phyloP scores from a whole-genome alignment of 2,888 invertebrate genomes.

The Cenopis cana region DNA sequence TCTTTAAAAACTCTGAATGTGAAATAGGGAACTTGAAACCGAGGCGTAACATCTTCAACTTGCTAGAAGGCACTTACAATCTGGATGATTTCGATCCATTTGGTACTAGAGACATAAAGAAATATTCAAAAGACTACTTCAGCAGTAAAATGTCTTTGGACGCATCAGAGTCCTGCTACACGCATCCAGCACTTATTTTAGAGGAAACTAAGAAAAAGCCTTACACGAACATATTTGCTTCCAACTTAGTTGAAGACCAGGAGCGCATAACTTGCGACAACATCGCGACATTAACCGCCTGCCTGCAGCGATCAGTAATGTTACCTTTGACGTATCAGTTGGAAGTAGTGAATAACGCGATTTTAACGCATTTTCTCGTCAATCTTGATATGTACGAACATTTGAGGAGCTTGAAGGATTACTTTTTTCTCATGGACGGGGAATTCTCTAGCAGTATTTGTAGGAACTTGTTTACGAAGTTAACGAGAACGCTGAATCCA shows the following conservation, averaged over 20 bases:
- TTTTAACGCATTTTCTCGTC: conserved; percentile 88
- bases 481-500: conserved; percentile 87
- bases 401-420: conserved; percentile 89
- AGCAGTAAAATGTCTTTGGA: conserved; percentile 63
- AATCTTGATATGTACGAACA: conserved; percentile 89
- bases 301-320: conserved; percentile 87
- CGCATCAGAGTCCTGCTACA: conserved; percentile 64
- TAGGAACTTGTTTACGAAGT: conserved; percentile 87
- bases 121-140: conserved; percentile 64
- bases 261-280: conserved; percentile 70
- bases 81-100: conserved; percentile 78
- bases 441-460: conserved; percentile 91
- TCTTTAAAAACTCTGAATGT: conserved; percentile 57
- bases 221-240: conserved; percentile 71
- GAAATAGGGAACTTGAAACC: conserved; percentile 48
- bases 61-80: conserved; percentile 79
- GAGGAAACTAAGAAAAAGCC: conserved; percentile 77
- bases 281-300: conserved; percentile 83
- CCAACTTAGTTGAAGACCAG: conserved; percentile 63
- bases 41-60: conserved; percentile 71
- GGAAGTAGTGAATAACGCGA: conserved; percentile 89
- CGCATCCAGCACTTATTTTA: conserved; percentile 73
- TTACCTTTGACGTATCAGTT: conserved; percentile 89
- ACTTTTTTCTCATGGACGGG: conserved; percentile 92
- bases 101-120: conserved; percentile 66